Base-by-base conservation (phyloP, 2,113 vertebrate genomes). In the Irena cyanogastra region DNA sequence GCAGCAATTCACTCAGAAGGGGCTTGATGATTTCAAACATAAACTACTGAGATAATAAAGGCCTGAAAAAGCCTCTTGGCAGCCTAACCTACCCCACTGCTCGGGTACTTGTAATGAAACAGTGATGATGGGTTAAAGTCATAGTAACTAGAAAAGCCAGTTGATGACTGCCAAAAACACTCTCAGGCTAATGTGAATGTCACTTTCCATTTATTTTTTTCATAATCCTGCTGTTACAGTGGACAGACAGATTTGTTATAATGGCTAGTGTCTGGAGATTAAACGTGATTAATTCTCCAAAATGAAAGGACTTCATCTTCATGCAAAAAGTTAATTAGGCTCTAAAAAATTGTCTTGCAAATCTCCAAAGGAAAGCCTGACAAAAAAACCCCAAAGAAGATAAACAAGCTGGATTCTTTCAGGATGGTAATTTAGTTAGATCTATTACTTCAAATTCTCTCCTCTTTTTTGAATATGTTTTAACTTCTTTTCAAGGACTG, bases 201-300 rank as follows among this genome's bases (percentile, higher is more conserved):
- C 87, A 93, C 81, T 97, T 97, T 97, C 94, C 91, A 93, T 87
- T 89, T 95, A 91, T 94, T 92, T 96, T 96, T 97, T 94, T 94
- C 89, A 93, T 87, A 94, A 89, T 92, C 94, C 94, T 64, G 88
- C 92, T 94, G 89, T 89, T 95, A 92, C 33, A 85, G 89, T 61
- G 80, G 95, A 91, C 93, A 95, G 86, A 74, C 68, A 75, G 76
- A 70, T 92, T 78, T 95, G 71, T 56, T 90, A 31, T 87, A 93
- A 94, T 90, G 86, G 94, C 79, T 91, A 83, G 57, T 94, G 92
- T 88, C 77, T 89, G 78, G 54, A 97, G 83, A 95, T 97, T 94
- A 95, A 90, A 85, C 54, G 80, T 74, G 94, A 82, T 91, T 87
- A 84, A 56, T 87, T 70, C 85, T 94, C 90, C 61, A 44, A 89